These are phyloP conservation scores for Crotalus helleri DNA, from an alignment of 2,113 vertebrate species.

Conservation along the genomic window DNA sequence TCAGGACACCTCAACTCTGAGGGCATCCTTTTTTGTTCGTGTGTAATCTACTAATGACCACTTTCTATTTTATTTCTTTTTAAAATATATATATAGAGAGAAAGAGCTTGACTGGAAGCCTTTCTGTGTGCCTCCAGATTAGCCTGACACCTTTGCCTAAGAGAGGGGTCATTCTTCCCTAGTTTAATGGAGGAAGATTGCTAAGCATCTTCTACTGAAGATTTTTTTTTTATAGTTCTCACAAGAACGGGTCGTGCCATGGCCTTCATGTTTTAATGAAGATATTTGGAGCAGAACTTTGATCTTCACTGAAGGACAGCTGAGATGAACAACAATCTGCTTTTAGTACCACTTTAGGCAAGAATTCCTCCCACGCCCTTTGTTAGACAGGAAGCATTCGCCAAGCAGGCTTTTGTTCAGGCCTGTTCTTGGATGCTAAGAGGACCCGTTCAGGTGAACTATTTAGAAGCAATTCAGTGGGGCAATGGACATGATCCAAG, in stretches of 20 bases:
- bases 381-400: neutral
- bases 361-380: neutral
- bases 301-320: neutral
- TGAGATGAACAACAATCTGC: neutral
- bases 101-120: neutral
- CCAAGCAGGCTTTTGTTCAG: neutral
- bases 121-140: conserved; percentile 50
- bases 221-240: conserved; percentile 45
- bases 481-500: neutral
- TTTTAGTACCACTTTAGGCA: conserved; percentile 19
- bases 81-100: neutral
- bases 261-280: conserved; percentile 42
- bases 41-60: neutral
- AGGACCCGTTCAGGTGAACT: neutral
- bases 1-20: neutral
- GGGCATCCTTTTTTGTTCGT: neutral
- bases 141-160: conserved; percentile 26
- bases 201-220: conserved; percentile 41
- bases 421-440: neutral
- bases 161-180: conserved; percentile 26
- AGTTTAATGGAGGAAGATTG: conserved; percentile 61
- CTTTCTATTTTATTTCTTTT: neutral
- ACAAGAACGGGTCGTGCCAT: conserved; percentile 29
- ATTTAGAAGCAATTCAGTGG: neutral
- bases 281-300: neutral